Base-by-base conservation (phyloP, 1,140 invertebrate species). In the Papilio polyxenes region DNA sequence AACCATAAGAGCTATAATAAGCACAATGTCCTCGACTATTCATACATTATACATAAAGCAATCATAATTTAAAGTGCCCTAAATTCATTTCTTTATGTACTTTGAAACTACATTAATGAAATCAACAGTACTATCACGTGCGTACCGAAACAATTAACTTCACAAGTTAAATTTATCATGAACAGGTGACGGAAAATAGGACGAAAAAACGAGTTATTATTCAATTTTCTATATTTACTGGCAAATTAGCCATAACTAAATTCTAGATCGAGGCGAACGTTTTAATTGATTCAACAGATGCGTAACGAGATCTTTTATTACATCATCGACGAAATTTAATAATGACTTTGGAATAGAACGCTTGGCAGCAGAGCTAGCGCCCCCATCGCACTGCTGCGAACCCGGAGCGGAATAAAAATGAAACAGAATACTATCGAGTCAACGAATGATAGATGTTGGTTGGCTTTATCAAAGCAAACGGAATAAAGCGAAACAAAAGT, bases 271-370 rank as follows among this genome's bases (percentile, higher is more conserved):
- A 20, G 20, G 44, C 15, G 49, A 75, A 13, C 1, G 48, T 75
- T 75, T 48, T 49, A 53, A 49, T 77, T 77, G 56, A 77, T 15
- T 77, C 48, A 49, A 53, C 75, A 77, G 75, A 77, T 56, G 75
- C 49, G 75, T 77, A 77, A n/a, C 75, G 11, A 31, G 49, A 20
- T 51, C 17, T 53, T 77, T 77, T 51, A 77, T 77, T 77, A 56
- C 48, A 49, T 77, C 75, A 77, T 31, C 75, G 75, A 17, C 49
- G 3, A 77, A 77, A 77, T n/a, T 77, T 77, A 48, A 49, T 48
- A 31, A 77, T 20, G 48, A 49, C 65, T 72, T 72, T 37, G 23
- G 62, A 69, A 69, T 69, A 72, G 15, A 37, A 40, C 65, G 31
- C 31, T 56, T 77, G 6, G 75, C 75, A 31, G 53, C 20, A 53